Conservation (phyloP, 2,797 vertebrate genomes). For the Eleutherodactylus coqui region DNA sequence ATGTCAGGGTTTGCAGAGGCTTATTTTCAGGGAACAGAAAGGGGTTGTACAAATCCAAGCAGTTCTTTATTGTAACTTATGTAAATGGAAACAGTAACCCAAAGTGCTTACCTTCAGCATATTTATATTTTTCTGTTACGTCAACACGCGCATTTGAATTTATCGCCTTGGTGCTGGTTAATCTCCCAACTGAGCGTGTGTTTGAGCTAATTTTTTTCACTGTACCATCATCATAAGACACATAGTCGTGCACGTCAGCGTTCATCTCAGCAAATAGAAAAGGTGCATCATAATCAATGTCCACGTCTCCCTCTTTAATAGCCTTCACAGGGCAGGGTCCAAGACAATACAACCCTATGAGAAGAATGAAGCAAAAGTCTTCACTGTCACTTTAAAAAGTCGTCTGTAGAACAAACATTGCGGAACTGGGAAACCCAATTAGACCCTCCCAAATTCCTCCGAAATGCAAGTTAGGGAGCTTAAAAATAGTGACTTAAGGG, state of each 20-base stretch:
- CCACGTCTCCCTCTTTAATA: slow-evolving; percentile 75
- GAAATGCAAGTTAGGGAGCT: neutral
- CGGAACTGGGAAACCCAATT: neutral
- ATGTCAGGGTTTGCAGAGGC: neutral
- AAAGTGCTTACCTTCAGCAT: slow-evolving; percentile 80
- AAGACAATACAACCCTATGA: slow-evolving; percentile 76
- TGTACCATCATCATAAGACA: slow-evolving; percentile 72
- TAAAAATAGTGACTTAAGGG: too few species aligned
- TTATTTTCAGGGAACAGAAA: neutral
- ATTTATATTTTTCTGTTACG: slow-evolving; percentile 86
- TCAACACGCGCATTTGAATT: slow-evolving; percentile 76
- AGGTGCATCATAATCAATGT: slow-evolving; percentile 73
- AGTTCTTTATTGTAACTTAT: neutral
- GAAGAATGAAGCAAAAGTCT: neutral
- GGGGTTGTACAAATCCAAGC: too few species aligned
- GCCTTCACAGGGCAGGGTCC: slow-evolving; percentile 77
- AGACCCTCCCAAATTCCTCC: too few species aligned
- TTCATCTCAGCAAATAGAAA: slow-evolving; percentile 78
- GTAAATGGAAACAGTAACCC: neutral
- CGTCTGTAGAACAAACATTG: neutral
- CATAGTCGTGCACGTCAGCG: slow-evolving; percentile 75
- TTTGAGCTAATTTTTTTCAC: slow-evolving; percentile 72
- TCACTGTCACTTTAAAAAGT: neutral
- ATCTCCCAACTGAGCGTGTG: slow-evolving; percentile 77
- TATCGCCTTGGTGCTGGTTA: slow-evolving; percentile 89